Percentiles rank a stretch among this genome's conserved stretches.
Evolutionary conservation across 2,113 vertebrate species (phyloP).

Genomic region (Pampusana beccarii): DNA sequence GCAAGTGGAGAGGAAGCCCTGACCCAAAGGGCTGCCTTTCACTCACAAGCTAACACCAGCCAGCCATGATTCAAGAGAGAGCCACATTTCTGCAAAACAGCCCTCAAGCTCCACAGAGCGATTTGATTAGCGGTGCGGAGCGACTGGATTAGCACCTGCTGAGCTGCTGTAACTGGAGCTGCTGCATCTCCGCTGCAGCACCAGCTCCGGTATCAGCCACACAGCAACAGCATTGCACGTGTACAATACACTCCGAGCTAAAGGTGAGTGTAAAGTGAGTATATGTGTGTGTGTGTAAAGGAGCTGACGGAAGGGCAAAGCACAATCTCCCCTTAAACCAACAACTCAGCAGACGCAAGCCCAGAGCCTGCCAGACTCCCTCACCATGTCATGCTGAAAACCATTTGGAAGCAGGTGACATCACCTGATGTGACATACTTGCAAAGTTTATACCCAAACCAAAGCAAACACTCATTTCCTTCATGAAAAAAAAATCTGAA

Average conservation of each 20-base stretch:
- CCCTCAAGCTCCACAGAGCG: neutral
- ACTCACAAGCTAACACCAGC: neutral
- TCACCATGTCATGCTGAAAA: neutral
- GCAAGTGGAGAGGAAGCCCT: neutral
- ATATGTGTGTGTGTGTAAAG: neutral
- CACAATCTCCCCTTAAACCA: neutral
- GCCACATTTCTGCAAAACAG: neutral
- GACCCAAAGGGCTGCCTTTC: neutral
- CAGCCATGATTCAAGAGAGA: neutral
- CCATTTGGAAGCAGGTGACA: neutral
- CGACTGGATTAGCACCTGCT: neutral
- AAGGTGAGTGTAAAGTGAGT: neutral
- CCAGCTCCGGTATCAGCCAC: neutral
- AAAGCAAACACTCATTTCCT: neutral
- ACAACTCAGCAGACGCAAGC: neutral
- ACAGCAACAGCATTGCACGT: too few relatives aligned
- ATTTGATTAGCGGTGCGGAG: neutral
- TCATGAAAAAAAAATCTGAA: neutral
- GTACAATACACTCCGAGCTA: neutral
- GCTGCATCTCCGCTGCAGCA: neutral
- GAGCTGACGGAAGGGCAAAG: neutral
- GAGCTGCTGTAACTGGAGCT: neutral
- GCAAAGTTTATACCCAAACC: neutral
- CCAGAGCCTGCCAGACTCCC: neutral
- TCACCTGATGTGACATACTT: neutral